Evolutionary conservation across 2,888 invertebrate species (phyloP), one percentile per base, ranked within the genome.

Genomic region (Drosophila mimetica): DNA sequence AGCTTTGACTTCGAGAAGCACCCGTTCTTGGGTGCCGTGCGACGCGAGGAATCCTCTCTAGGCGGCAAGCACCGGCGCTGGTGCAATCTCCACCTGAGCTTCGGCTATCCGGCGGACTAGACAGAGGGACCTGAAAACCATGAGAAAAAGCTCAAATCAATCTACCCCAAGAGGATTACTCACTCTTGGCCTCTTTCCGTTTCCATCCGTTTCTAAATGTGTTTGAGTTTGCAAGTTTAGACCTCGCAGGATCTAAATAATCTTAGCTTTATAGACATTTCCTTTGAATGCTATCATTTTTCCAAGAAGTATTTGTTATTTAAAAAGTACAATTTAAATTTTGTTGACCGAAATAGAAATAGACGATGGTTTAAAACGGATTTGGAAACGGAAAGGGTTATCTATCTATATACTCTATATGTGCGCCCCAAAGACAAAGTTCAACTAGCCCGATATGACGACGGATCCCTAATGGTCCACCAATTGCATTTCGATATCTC

Each of bases 81-180:
- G 91, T 92, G 91, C 76, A 79, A 89, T 13, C 71, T 91, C 48
- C 91, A 91, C 76, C 80, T 92, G 16, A 90, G 90, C 46, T 92
- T 92, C 52, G 88, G 87, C 60, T 72, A 60, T 7, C 69, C 60
- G 28, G 64, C 60, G 13, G 59, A 64, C 4, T 48, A 57, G 47
- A 46, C 37, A 32, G 41, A 41, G 42, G 30, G 36, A 71, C 42
- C 66, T 59, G 41, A 48, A 44, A 20, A 42, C 16, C 22, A 22
- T 11, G 22, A 34, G 30, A 18, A 42, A 52, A 47, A 46, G 34
- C 46, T 61, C 22, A 52, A 64, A 51, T 51, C 63, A 65, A 52
- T 65, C 63, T 65, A 64, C 42, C 55, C 55, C 59, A 59, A 25
- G 32, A 59, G 57, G 34, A 55, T 42, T 20, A 57, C 30, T 30